Base-by-base conservation (phyloP, 2,113 vertebrate genomes). In the Eubucco bourcierii region DNA sequence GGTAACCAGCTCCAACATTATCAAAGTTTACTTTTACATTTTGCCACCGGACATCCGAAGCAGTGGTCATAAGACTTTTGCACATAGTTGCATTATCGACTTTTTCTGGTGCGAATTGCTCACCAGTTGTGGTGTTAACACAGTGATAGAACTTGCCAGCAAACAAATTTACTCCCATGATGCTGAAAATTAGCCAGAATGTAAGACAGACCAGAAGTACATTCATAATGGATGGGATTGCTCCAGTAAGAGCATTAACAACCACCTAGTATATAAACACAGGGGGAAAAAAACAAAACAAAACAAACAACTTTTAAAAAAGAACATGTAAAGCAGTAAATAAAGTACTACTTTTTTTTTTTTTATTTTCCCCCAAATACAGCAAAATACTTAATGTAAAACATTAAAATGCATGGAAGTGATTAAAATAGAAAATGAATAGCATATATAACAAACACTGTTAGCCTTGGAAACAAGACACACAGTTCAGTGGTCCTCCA, bases 121-220 rank as follows among this genome's bases (percentile, higher is more conserved):
- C 0, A 10, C 87, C 89, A 24, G 70, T 78, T 46, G 96, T 97
- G n/a, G 7, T 94, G 90, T 99, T 98, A 67, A 98, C 29, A 96
- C 99, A 99, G 71, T 70, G 53, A 87, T 97, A 96, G 97, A 98
- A 99, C 84, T 98, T 99, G 37, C 99, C 99, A 56, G 99, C 99
- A 97, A 99, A 99, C 73, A 99, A 90, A 96, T 99, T 99, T 75
- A 99, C 99, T 59, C 99, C 99, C 99, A 99, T 99, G 90, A 99
- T 99, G 94, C 99, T 99, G 98, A 99, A 99, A 97, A 99, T 99
- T 44, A 99, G 98, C 99, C 99, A 99, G 98, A 99, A 99, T 92
- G 99, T 99, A 83, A 99, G 99, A 95, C 99, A 99, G 29, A 99
- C 99, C 81, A 99, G 98, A 79, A 99, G 98, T 87, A 99, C 99